Conservation (phyloP, 2,888 invertebrate species). For the Diachrysia chrysitis region DNA sequence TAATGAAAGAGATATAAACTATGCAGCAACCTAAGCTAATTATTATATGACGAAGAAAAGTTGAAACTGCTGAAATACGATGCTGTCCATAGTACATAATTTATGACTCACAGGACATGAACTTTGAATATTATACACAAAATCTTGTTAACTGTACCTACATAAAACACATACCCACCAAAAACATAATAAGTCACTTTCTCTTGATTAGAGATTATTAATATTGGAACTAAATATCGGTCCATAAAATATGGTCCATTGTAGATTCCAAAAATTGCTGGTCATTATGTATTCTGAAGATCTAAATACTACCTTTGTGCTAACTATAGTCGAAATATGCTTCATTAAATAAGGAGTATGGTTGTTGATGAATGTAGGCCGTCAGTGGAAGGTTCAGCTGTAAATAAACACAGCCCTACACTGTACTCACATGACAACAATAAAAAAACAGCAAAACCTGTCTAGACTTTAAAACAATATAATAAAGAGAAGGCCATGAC, state of each 20-base stretch:
- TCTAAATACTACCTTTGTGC: neutral
- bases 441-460: too few relatives aligned
- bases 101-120: neutral
- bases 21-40: neutral
- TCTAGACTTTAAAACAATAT: too few relatives aligned
- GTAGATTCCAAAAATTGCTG: neutral
- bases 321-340: neutral
- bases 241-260: neutral
- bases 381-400: too few relatives aligned
- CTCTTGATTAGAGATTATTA: neutral
- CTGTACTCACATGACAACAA: too few relatives aligned
- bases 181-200: neutral
- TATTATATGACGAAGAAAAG: neutral
- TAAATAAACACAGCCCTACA: too few relatives aligned
- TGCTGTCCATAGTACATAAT: neutral
- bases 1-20: neutral
- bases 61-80: neutral
- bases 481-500: too few relatives aligned
- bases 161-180: neutral
- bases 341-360: too few relatives aligned
- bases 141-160: too few relatives aligned
- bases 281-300: too few relatives aligned
- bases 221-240: neutral
- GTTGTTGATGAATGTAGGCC: too few relatives aligned
- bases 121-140: too few relatives aligned